These are phyloP conservation scores for Tipula confusa DNA, from an alignment of 2,888 invertebrate species.

Conservation along the genomic window DNA sequence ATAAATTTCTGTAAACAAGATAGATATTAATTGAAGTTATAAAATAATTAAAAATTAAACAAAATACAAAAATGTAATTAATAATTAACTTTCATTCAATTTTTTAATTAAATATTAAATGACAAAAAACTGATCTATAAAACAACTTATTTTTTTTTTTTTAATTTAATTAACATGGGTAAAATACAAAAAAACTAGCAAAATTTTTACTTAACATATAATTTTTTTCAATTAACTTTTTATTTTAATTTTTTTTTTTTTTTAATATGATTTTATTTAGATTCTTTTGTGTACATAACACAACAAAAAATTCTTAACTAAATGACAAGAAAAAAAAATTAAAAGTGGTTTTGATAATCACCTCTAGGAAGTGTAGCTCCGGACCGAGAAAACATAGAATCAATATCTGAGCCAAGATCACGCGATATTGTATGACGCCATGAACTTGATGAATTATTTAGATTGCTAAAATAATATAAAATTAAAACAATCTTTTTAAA, in stretches of 20 bases:
- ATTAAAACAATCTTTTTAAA: slow-evolving; percentile 32
- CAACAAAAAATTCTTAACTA: slow-evolving; percentile 20
- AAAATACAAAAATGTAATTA: background rate
- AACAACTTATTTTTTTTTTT: background rate
- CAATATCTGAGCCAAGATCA: slow-evolving; percentile 68
- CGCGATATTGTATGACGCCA: slow-evolving; percentile 63
- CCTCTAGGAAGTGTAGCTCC: slow-evolving; percentile 64
- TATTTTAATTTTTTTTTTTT: background rate
- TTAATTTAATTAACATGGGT: background rate
- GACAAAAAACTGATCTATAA: background rate
- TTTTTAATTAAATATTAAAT: background rate
- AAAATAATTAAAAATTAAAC: background rate
- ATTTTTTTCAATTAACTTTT: background rate
- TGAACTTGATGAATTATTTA: slow-evolving; percentile 42
- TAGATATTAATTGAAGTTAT: background rate
- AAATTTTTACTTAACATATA: slow-evolving; percentile 31
- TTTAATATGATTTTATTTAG: slow-evolving; percentile 1
- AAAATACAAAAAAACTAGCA: slow-evolving; percentile 33
- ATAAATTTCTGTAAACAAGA: background rate
- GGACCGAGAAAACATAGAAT: slow-evolving; percentile 63
- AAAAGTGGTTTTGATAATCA: slow-evolving; percentile 50
- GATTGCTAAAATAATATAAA: slow-evolving; percentile 42
- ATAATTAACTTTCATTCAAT: background rate
- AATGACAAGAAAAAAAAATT: slow-evolving; percentile 29
- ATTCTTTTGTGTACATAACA: slow-evolving; percentile 20